Evolutionary conservation across 2,797 vertebrate species (phyloP), one percentile per base, ranked within the genome.

Genomic region (Miichthys miiuy): DNA sequence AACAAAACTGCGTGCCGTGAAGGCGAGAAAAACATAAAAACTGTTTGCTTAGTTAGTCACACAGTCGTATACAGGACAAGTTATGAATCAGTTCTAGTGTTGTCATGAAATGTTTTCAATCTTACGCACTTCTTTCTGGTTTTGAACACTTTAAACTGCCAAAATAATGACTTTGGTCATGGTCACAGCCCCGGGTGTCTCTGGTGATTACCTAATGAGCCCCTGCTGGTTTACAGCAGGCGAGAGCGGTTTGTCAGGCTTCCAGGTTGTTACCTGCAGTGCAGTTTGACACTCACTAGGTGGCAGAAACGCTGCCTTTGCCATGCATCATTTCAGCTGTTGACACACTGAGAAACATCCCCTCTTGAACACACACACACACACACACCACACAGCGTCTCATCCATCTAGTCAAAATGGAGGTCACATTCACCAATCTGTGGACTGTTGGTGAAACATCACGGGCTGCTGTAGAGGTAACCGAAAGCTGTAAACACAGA

Each of bases 241-340:
- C 18, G 30, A 48, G 50, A 13, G 6, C 13, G 3, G 52, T 8
- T 0, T n/a, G 27, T 67, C 41, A 47, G 46, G 58, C 41, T 38
- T 75, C 68, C 72, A 77, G 74, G 34, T 54, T 13, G 34, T 54
- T 13, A 42, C 80, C 1, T 74, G 87, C 82, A 87, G 20, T 88
- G 57, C 65, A 66, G 41, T 14, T 47, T 55, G 21, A 61, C 56
- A 3, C 58, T 64, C 89, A 86, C 89, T 76, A 89, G 87, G 88
- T 80, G 88, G 88, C 88, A 92, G 72, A 82, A 72, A 73, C 14
- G 76, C 79, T 72, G 70, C 80, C 84, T 85, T 51, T 74, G 67
- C 47, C n/a, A 3, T 23, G 55, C 57, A 55, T 75, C 62, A 30
- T 72, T 23, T 64, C 44, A 78, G 56, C 78, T 56, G 71, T 64